Base-by-base conservation (phyloP, 2,888 invertebrate genomes). In the Anoplius nigerrimus region DNA sequence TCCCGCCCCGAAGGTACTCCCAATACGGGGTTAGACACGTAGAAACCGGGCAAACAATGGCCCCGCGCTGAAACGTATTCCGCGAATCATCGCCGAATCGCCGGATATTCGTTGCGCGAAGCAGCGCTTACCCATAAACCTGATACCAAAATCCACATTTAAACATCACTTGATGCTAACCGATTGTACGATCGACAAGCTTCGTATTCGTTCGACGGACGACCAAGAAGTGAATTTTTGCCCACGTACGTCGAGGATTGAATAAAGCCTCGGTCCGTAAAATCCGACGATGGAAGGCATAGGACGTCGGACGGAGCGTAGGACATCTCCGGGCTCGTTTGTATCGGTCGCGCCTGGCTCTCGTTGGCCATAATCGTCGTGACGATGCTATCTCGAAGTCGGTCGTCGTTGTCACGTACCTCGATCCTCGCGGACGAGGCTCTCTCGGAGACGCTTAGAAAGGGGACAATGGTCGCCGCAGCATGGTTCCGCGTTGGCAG, bases 321-420 rank as follows among this genome's bases (percentile, higher is more conserved):
- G 34, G 34, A 34, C 34, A 34, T 34, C 34, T 34, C 6, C 8
- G 4, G 11, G 53, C 53, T 53, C 57, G 57, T 42, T 48, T 48
- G 68, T 60, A 60, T 60, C 62, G 57, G 64, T 42, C 63, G 62
- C 66, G 66, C 52, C 43, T 42, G 64, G 52, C 54, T 65, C 56
- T 55, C 62, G 62, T 34, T 34, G 34, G 27, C 56, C 56, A 21
- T 66, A 66, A 57, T 65, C 65, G 66, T 69, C 69, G 61, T 54
- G 63, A 64, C 75, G 72, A 75, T 74, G 67, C 59, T 75, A 75
- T 75, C 75, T 66, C 63, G 70, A 75, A 74, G 73, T 64, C 65
- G 70, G 67, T 48, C 48, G 48, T 74, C 74, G 67, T 73, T 74
- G 74, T 74, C 74, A 67, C 74, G 73, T 67, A 66, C 66, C 65